Percentiles rank a stretch among this genome's conserved stretches.
Conservation (phyloP, 2,888 invertebrate genomes). For the Keiferia lycopersicella region DNA sequence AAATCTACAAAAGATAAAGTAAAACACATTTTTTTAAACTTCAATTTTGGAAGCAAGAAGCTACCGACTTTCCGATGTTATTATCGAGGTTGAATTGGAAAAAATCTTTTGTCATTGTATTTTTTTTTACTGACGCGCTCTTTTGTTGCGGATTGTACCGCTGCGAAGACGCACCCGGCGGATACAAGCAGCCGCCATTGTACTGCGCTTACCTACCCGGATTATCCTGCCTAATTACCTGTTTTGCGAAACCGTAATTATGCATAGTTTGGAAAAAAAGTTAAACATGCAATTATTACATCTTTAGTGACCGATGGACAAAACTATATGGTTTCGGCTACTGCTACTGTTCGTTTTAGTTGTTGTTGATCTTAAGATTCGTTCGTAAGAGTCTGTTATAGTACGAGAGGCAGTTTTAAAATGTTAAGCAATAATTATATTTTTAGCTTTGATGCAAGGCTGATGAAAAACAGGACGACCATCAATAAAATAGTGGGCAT, state of each 20-base stretch:
- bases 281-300: slow-evolving; percentile 55
- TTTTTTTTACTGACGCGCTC: slow-evolving; percentile 29
- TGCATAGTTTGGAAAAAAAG: slow-evolving; percentile 24
- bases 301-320: slow-evolving; percentile 57
- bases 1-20: slow-evolving; percentile 41
- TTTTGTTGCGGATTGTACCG: slow-evolving; percentile 63
- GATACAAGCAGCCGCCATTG: slow-evolving; percentile 49
- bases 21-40: slow-evolving; percentile 55
- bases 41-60: slow-evolving; percentile 73
- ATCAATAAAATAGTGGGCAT: too few species aligned
- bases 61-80: slow-evolving; percentile 78
- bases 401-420: too few species aligned
- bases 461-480: too few species aligned
- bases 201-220: slow-evolving; percentile 67
- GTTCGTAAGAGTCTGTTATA: too few species aligned
- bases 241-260: slow-evolving; percentile 72
- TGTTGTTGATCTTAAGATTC: too few species aligned
- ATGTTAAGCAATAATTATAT: too few species aligned
- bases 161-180: slow-evolving; percentile 57
- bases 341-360: neutral
- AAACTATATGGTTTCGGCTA: slow-evolving; percentile 42
- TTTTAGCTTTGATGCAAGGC: too few species aligned
- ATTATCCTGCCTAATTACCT: slow-evolving; percentile 77
- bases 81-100: slow-evolving; percentile 49
- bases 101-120: neutral